Percentiles rank a stretch among this genome's conserved stretches.
Conservation (phyloP, 2,888 invertebrate species). For the Caenorhabditis sp. region DNA sequence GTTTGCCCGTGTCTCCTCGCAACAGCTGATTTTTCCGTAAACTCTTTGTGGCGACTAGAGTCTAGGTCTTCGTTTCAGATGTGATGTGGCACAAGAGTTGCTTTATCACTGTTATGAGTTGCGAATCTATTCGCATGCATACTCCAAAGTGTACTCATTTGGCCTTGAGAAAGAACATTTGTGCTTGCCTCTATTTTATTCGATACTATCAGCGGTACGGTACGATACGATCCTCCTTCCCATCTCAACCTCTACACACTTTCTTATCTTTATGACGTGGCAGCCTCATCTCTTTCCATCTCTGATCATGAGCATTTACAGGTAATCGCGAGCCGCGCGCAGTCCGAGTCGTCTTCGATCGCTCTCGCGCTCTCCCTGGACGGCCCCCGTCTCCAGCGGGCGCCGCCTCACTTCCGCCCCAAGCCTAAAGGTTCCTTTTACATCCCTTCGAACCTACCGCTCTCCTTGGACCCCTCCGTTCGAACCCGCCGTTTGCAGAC, state of each 20-base stretch:
- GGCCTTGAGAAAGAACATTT: too few species aligned
- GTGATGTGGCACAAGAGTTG: too few species aligned
- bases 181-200: too few species aligned
- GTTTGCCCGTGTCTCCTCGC: too few species aligned
- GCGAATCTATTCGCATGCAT: too few species aligned
- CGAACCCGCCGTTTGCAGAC: too few species aligned
- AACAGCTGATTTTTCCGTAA: too few species aligned
- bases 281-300: slow-evolving; percentile 7
- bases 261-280: background rate
- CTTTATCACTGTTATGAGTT: too few species aligned
- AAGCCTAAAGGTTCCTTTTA: slow-evolving; percentile 36
- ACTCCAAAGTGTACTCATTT: too few species aligned
- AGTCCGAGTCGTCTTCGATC: slow-evolving; percentile 33
- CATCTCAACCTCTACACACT: background rate
- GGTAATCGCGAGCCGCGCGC: slow-evolving; percentile 41
- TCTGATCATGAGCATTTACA: slow-evolving; percentile 13
- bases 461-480: slow-evolving; percentile 6
- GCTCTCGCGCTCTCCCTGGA: slow-evolving; percentile 30
- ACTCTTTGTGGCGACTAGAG: too few species aligned
- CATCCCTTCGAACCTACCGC: slow-evolving; percentile 3
- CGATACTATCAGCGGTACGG: too few species aligned
- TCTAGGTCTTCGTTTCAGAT: too few species aligned
- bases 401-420: slow-evolving; percentile 22
- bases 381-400: slow-evolving; percentile 42
- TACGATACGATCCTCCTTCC: background rate